phyloP scores from a whole-genome alignment of 2,888 invertebrate genomes.

The Endomychus coccineus region DNA sequence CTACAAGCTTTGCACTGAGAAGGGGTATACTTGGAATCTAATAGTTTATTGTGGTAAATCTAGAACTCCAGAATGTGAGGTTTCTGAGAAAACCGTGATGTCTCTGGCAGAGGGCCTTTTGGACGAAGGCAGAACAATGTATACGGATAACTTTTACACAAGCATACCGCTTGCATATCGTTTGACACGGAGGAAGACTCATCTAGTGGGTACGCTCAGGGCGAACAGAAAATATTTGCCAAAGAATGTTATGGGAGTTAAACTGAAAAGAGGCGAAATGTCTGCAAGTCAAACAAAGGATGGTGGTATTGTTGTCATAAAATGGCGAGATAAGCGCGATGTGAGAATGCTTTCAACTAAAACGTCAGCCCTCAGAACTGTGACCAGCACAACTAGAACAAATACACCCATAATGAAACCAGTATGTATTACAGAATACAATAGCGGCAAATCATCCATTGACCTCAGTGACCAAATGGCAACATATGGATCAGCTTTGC shows the following conservation, averaged over 20 bases:
- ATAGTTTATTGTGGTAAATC: constrained; percentile 14
- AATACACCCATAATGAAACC: constrained; percentile 14
- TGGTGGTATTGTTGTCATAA: constrained; percentile 23
- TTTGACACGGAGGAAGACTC: constrained; percentile 24
- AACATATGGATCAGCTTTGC: constrained; percentile 9
- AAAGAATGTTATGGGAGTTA: constrained; percentile 20
- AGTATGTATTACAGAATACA: constrained; percentile 19
- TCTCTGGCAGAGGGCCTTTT: constrained; percentile 17
- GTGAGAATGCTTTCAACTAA: constrained; percentile 16
- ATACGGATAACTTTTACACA: constrained; percentile 21
- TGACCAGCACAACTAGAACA: no score
- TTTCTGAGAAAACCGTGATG: constrained; percentile 10
- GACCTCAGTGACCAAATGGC: constrained; percentile 22
- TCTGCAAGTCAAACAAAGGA: constrained; percentile 1
- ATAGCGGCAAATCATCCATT: constrained; percentile 20
- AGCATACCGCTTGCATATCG: constrained; percentile 15
- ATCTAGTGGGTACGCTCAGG: constrained; percentile 29
- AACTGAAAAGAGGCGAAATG: constrained; percentile 20
- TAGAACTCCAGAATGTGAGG: background rate
- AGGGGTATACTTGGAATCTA: constrained; percentile 15
- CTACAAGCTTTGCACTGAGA: constrained; percentile 12
- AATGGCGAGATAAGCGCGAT: constrained; percentile 27
- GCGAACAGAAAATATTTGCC: constrained; percentile 28
- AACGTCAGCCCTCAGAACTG: no score
- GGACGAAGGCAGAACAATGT: constrained; percentile 17